Evolutionary conservation across 2,113 vertebrate genomes (phyloP).

Genomic region (Bufo gargarizans): DNA sequence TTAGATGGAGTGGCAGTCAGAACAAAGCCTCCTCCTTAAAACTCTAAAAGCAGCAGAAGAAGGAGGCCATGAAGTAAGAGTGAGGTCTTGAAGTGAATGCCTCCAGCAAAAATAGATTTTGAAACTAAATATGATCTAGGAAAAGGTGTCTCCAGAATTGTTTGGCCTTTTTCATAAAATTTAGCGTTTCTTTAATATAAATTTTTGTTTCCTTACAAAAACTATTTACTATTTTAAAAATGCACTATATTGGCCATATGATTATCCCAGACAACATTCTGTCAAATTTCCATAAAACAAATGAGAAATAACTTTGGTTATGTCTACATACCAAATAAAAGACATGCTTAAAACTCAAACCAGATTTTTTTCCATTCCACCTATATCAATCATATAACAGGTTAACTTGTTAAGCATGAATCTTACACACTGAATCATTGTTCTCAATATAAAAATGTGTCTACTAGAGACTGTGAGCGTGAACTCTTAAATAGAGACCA

Average conservation of each 20-base stretch:
- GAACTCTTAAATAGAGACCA: conserved; percentile 38
- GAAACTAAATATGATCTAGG: too few species aligned
- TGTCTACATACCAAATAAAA: background rate
- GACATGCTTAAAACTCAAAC: conserved; percentile 30
- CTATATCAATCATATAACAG: conserved; percentile 18
- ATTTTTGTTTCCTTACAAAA: too few species aligned
- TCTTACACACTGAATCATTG: conserved; percentile 42
- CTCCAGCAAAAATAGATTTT: too few species aligned
- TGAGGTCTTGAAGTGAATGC: too few species aligned
- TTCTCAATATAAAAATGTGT: conserved; percentile 13
- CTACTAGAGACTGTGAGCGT: background rate
- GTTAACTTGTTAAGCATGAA: conserved; percentile 7
- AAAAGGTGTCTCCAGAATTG: too few species aligned
- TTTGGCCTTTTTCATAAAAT: too few species aligned
- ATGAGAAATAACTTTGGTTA: background rate
- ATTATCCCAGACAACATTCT: background rate
- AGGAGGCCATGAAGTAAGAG: too few species aligned
- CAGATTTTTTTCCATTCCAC: conserved; percentile 38
- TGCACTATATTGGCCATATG: background rate
- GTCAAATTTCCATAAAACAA: background rate
- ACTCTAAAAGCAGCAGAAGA: too few species aligned
- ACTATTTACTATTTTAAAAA: too few species aligned
- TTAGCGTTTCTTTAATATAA: too few species aligned
- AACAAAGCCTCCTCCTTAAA: too few species aligned
- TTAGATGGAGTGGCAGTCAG: too few species aligned